Conservation (phyloP, 2,113 vertebrate genomes). For the Labrus mixtus region DNA sequence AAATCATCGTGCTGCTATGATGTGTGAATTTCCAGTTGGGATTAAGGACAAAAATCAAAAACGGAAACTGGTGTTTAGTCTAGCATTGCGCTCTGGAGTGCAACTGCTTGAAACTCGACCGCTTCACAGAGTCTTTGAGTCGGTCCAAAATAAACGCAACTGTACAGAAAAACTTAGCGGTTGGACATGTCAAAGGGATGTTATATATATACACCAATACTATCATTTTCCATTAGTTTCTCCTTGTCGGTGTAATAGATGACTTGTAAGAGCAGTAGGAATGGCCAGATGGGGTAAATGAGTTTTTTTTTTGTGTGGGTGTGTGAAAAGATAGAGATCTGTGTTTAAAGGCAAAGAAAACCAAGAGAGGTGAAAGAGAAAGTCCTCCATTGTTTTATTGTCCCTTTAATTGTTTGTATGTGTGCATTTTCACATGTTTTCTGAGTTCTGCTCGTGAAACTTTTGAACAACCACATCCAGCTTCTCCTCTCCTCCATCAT, state of each 20-base stretch:
- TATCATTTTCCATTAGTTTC: no score
- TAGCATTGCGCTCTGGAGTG: not conserved
- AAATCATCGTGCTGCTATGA: constrained; percentile 38
- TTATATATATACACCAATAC: no score
- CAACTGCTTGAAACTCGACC: constrained; percentile 7
- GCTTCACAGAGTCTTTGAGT: constrained; percentile 6
- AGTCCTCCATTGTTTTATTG: not conserved
- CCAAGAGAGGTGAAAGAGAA: not conserved
- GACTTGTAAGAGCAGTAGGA: no score
- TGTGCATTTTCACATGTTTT: constrained; percentile 1
- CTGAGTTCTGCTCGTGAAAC: constrained; percentile 19
- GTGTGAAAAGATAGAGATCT: not conserved
- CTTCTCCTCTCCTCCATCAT: constrained; percentile 24
- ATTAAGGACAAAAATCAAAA: constrained; percentile 45
- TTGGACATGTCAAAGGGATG: no score
- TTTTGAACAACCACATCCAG: constrained; percentile 31
- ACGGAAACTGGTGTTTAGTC: constrained; percentile 19
- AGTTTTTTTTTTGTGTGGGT: no score
- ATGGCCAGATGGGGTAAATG: no score
- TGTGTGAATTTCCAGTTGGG: constrained; percentile 43
- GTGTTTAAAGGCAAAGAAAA: not conserved
- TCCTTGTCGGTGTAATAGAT: no score
- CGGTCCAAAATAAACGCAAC: not conserved
- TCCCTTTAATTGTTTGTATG: constrained; percentile 5
- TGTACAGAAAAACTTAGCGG: no score